These are phyloP conservation scores for Melinopterus prodromus DNA, from an alignment of 2,888 invertebrate species.

Conservation along the genomic window DNA sequence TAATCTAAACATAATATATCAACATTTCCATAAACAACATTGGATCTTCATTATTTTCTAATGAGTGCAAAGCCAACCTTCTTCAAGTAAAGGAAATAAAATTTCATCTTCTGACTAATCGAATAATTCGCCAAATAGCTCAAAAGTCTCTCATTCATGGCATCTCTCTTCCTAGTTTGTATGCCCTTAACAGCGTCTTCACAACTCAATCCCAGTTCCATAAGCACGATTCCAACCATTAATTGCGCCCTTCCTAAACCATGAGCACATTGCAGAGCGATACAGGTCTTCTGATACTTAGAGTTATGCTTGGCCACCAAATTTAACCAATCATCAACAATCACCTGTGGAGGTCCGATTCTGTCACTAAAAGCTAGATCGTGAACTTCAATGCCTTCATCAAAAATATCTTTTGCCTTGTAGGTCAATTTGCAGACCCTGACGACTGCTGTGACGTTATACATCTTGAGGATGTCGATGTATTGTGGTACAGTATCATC, in stretches of 20 bases:
- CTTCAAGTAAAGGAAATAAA: neutral
- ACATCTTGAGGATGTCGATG: neutral
- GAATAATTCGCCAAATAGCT: neutral
- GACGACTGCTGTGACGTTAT: neutral
- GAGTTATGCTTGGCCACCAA: neutral
- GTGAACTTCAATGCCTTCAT: neutral
- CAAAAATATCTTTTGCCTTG: neutral
- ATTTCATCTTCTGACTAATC: neutral
- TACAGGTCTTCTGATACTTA: neutral
- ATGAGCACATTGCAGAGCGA: neutral
- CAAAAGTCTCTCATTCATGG: neutral
- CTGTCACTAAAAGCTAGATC: neutral
- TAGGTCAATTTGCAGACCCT: neutral
- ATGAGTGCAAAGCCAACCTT: neutral
- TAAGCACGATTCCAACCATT: neutral
- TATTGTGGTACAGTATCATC: neutral
- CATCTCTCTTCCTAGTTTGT: neutral
- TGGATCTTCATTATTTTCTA: neutral
- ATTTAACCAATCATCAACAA: neutral
- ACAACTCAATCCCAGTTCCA: neutral
- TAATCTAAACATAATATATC: too few species aligned
- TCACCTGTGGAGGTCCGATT: neutral
- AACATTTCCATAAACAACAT: too few species aligned
- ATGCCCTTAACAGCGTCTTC: neutral
- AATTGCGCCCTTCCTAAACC: neutral